Base-by-base conservation (phyloP, 2,797 vertebrate genomes). In the Phrynocephalus guinanensis region DNA sequence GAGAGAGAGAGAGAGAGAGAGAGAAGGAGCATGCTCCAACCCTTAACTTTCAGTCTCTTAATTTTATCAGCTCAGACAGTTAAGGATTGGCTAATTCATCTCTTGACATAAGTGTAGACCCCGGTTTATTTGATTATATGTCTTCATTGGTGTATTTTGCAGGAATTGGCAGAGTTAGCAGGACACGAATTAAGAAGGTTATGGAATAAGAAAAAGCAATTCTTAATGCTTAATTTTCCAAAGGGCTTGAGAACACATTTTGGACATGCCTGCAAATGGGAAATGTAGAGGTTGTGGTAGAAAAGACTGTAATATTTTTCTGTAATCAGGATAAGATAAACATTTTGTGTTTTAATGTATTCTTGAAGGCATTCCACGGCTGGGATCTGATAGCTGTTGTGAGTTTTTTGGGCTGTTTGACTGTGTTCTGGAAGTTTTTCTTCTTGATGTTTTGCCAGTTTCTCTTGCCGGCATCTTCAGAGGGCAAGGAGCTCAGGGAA, bases 91-190 rank as follows among this genome's bases (percentile, higher is more conserved):
- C 0, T 38, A 73, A 15, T 22, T 73, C 18, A 44, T 91, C 26
- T 75, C n/a, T 68, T 84, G 80, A 56, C 28, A 85, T 26, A 63
- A 77, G 68, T 30, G 33, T 68, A 87, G n/a, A 70, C 70, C 68
- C 20, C 13, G 2, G 68, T 77, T 79, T 0, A 1, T 82, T 20
- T 22, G 85, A 26, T 60, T 33, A 24, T 33, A 0, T 67, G 0
- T 50, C 13, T 9, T 24, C 22, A 76, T 63, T 75, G 66, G 67
- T 15, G 60, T 63, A 8, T 20, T 73, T 72, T 86, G 22, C 83
- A 90, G 66, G 73, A 86, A 85, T 85, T 80, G 67, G 50, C 28
- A 15, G 1, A 70, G 10, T 79, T 26, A 83, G 38, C 78, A 71
- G 48, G 63, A 84, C 63, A 44, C 28, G 33, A 66, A 48, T 67